Evolutionary conservation across 1,140 invertebrate genomes (phyloP).

Genomic region (Anoplolepis gracilipes): DNA sequence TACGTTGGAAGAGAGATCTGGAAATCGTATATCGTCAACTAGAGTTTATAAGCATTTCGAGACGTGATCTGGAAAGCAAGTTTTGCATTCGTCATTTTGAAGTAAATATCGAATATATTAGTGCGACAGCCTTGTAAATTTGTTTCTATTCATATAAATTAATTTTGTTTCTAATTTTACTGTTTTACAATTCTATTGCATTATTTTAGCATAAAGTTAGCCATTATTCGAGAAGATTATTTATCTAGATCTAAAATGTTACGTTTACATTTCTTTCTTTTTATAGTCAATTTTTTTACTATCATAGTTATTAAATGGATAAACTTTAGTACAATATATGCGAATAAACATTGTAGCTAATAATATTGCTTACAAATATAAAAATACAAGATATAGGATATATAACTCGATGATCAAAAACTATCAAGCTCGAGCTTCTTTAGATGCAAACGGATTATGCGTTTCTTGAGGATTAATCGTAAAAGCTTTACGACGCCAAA

Average conservation of each 20-base stretch:
- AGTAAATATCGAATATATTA: constrained; percentile 34
- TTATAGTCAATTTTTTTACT: background rate
- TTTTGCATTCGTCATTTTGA: constrained; percentile 56
- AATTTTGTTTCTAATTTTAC: constrained; percentile 25
- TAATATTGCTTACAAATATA: background rate
- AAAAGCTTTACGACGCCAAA: constrained; percentile 20
- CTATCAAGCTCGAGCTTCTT: background rate
- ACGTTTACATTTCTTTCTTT: background rate
- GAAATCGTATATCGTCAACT: constrained; percentile 35
- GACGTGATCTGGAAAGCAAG: constrained; percentile 55
- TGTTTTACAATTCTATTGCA: constrained; percentile 26
- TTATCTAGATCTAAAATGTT: background rate
- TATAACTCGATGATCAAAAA: background rate
- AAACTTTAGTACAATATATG: background rate
- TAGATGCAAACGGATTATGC: background rate
- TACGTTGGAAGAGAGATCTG: constrained; percentile 2
- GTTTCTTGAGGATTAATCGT: background rate
- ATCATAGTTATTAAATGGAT: background rate
- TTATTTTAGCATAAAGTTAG: constrained; percentile 11
- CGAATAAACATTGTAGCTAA: too few relatives aligned
- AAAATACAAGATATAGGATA: background rate
- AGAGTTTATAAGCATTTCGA: constrained; percentile 33
- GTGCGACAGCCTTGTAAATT: constrained; percentile 21
- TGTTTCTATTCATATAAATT: constrained; percentile 18
- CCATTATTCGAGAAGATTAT: background rate